A percentile compares a stretch with the other conserved stretches of the same genome.
phyloP scores from a whole-genome alignment of 1,140 invertebrate species.

The Yoshiicerus persimilis region DNA sequence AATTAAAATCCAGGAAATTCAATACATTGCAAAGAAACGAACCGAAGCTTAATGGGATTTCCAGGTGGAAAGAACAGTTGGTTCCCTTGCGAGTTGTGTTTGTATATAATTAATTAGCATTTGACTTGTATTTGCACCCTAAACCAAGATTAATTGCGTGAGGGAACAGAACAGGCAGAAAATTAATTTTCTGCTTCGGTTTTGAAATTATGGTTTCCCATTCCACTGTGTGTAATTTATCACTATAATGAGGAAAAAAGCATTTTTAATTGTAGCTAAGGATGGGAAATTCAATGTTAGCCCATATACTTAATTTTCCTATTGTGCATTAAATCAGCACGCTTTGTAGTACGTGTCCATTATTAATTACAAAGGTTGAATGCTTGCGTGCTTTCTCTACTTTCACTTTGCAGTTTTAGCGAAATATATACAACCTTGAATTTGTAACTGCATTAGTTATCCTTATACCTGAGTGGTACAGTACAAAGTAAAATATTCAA shows the following conservation, averaged over 20 bases:
- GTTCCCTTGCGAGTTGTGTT: background rate
- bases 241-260: background rate
- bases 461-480: no score
- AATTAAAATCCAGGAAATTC: background rate
- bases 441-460: background rate
- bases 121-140: background rate
- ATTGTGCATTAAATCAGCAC: background rate
- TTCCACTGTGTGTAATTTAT: background rate
- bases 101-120: constrained; percentile 3
- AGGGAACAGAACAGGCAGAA: background rate
- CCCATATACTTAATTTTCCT: background rate
- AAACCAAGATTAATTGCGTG: background rate
- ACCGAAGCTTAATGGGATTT: background rate
- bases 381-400: background rate
- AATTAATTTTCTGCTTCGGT: background rate
- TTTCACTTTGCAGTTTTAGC: background rate
- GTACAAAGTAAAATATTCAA: background rate
- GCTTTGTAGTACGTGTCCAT: background rate
- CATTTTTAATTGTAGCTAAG: background rate
- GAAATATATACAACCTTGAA: background rate
- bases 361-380: background rate
- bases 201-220: background rate
- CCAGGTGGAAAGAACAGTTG: background rate
- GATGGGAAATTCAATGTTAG: background rate
- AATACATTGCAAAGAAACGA: background rate